Evolutionary conservation across 2,888 invertebrate species (phyloP).

Genomic region (Graphium colonna): DNA sequence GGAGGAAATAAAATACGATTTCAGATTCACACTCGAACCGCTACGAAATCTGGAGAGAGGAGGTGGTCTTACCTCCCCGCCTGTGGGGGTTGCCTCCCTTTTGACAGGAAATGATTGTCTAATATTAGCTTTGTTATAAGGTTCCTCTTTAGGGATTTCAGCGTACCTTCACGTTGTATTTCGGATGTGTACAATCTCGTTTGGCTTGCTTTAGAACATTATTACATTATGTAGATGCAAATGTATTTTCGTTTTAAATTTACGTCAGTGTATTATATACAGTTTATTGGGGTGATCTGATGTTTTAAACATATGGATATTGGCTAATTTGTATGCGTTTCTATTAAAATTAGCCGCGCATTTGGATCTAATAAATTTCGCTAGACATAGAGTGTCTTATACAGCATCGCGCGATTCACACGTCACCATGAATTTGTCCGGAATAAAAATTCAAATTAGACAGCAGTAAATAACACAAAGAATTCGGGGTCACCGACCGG

Average conservation of each 20-base stretch:
- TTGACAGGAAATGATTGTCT: constrained; percentile 80
- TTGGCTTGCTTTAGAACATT: background rate
- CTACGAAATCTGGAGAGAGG: constrained; percentile 72
- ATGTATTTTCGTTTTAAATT: background rate
- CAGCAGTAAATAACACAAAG: constrained; percentile 52
- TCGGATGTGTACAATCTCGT: constrained; percentile 10
- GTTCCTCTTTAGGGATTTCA: constrained; percentile 68
- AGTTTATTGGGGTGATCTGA: background rate
- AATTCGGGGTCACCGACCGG: constrained; percentile 60
- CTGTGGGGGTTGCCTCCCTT: constrained; percentile 59
- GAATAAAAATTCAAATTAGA: constrained; percentile 43
- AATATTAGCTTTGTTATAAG: constrained; percentile 79
- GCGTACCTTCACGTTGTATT: constrained; percentile 30
- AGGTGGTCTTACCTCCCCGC: constrained; percentile 59
- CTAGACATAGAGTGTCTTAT: constrained; percentile 14
- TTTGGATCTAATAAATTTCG: constrained; percentile 16
- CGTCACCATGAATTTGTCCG: constrained; percentile 22
- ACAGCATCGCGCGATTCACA: constrained; percentile 19
- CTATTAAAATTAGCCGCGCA: constrained; percentile 13
- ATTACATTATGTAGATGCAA: too few relatives aligned
- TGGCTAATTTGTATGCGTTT: background rate
- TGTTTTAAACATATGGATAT: too few relatives aligned
- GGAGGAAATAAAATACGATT: constrained; percentile 67
- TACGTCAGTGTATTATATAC: background rate
- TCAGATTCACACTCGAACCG: constrained; percentile 72